Evolutionary conservation across 1,140 invertebrate genomes (phyloP).

Genomic region (Geopemphigus sp.): DNA sequence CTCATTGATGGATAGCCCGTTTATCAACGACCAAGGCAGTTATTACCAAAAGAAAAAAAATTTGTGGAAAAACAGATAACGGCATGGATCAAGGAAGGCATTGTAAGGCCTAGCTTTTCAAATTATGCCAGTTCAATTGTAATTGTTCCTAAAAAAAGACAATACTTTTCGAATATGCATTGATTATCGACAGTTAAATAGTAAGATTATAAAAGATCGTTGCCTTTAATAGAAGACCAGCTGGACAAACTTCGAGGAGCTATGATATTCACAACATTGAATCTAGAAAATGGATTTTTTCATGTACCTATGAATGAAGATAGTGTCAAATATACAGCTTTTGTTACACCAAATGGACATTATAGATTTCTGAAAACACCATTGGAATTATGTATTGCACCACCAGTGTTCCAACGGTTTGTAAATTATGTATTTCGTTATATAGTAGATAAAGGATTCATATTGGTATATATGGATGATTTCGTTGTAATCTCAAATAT

Average conservation of each 20-base stretch:
- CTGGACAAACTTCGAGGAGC: no score
- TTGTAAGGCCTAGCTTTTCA: no score
- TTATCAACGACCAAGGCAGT: background rate
- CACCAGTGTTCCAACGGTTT: no score
- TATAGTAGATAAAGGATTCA: background rate
- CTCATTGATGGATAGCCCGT: background rate
- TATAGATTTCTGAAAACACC: constrained; percentile 57
- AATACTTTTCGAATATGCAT: background rate
- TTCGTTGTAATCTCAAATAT: constrained; percentile 11
- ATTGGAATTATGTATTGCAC: constrained; percentile 58
- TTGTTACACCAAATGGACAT: constrained; percentile 56
- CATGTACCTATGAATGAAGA: no score
- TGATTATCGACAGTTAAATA: background rate
- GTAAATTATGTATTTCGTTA: constrained; percentile 54
- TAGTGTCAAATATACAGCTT: constrained; percentile 57
- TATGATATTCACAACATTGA: no score
- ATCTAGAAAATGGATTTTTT: no score
- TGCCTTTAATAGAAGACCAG: background rate
- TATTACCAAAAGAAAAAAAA: background rate
- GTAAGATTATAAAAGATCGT: constrained; percentile 52
- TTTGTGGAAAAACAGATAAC: background rate
- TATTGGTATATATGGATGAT: no score
- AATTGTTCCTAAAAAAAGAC: no score
- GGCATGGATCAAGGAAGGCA: background rate
- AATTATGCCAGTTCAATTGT: no score